A percentile compares a stretch with the other conserved stretches of the same genome.
Evolutionary conservation across 1,140 invertebrate genomes (phyloP).

Genomic region (Ceratosolen fusciceps): DNA sequence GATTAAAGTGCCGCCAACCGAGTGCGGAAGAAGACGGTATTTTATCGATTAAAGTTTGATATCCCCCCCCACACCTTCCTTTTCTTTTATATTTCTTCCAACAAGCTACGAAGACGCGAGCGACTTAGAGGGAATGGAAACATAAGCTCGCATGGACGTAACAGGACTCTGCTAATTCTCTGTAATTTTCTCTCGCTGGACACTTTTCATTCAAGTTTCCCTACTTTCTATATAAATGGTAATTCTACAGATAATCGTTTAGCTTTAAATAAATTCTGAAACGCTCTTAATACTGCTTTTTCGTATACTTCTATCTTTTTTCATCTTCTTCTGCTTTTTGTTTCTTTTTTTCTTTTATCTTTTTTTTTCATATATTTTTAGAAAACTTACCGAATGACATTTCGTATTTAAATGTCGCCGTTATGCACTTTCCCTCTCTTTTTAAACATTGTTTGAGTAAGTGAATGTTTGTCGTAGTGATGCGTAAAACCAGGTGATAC

Average conservation of each 20-base stretch:
- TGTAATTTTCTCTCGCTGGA: constrained; percentile 49
- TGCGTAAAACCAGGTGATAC: neutral
- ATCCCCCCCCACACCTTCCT: too few species aligned
- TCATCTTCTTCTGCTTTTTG: too few species aligned
- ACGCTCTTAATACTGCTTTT: neutral
- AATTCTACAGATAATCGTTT: constrained; percentile 22
- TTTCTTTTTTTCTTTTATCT: too few species aligned
- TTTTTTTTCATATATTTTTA: too few species aligned
- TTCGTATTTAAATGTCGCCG: too few species aligned
- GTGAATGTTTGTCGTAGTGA: neutral
- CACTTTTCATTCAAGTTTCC: constrained; percentile 12
- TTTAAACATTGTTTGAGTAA: too few species aligned
- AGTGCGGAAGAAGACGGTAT: neutral
- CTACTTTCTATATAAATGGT: constrained; percentile 24
- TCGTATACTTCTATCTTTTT: too few species aligned
- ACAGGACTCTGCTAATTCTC: constrained; percentile 53
- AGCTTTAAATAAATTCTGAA: neutral
- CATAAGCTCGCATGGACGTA: constrained; percentile 42
- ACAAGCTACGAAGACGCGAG: neutral
- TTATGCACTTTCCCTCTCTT: too few species aligned
- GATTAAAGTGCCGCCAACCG: neutral
- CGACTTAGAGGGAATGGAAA: constrained; percentile 48
- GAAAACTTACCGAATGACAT: too few species aligned
- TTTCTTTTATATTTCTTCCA: too few species aligned
- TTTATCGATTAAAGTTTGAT: constrained; percentile 26